A percentile compares a stretch with the other conserved stretches of the same genome.
Evolutionary conservation across 2,797 vertebrate genomes (phyloP).

Genomic region (Podargus strigoides): DNA sequence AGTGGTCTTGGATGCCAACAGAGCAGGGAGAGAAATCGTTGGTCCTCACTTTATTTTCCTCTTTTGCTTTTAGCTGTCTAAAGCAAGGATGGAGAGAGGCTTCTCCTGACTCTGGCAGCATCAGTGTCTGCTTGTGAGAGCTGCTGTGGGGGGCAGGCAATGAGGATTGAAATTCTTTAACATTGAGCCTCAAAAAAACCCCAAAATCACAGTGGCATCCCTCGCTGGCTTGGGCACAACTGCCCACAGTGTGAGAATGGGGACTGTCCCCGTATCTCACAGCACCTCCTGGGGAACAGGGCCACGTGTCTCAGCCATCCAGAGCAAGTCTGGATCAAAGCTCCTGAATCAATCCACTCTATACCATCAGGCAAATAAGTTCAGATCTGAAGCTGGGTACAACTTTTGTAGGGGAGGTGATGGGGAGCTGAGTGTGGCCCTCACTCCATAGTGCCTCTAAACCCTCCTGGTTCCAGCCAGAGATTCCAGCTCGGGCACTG

Average conservation of each 20-base stretch:
- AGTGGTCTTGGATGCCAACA: background rate
- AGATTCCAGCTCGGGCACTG: background rate
- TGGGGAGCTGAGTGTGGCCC: background rate
- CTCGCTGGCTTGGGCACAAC: background rate
- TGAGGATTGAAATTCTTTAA: background rate
- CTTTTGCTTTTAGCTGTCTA: background rate
- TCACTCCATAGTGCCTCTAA: fast-evolving
- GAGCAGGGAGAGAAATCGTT: background rate
- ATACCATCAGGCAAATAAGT: background rate
- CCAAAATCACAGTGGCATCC: background rate
- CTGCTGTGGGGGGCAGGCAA: background rate
- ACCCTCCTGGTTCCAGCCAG: background rate
- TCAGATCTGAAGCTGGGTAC: background rate
- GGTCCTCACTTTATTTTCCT: background rate
- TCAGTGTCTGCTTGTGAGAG: background rate
- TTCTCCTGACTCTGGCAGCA: background rate
- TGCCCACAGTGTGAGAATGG: background rate
- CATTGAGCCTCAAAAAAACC: background rate
- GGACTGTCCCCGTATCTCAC: background rate
- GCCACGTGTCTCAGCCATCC: background rate
- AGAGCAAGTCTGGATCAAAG: background rate
- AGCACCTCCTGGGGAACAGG: fast-evolving
- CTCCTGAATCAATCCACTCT: background rate
- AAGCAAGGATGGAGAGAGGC: background rate
- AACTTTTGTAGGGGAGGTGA: background rate